Base-by-base conservation (phyloP, 2,888 invertebrate species). In the Achlya flavicornis region DNA sequence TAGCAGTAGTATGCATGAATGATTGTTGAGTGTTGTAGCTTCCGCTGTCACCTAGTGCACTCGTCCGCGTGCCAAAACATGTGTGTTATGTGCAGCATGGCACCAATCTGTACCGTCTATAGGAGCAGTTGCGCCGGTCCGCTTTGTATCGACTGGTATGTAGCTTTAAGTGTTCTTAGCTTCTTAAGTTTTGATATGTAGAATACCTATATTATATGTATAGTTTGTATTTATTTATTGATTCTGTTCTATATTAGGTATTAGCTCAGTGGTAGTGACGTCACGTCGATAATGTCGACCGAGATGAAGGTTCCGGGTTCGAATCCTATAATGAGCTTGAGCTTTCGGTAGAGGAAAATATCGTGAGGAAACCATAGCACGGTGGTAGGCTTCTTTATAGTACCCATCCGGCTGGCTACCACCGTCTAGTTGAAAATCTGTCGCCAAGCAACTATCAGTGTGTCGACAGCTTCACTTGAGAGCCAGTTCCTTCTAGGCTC, bases 11-110 rank as follows among this genome's bases (percentile, higher is more conserved):
- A 68, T 69, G 67, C 62, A 53, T 68, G 63, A 78, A 69, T 69
- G 68, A 64, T 64, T 78, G 53, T 53, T 53, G 53, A 53, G 53
- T 53, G 53, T 53, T 79, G 81, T 90, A 91, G 91, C 73, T 77
- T 87, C 71, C 92, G 92, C 80, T 92, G 88, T 75, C 93, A 93
- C 83, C 88, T 90, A 83, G 93, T 93, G 85, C 93, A 93, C 85
- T 81, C 84, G 71, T 89, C 92, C 61, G 90, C 89, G 80, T 93
- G 93, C 78, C 91, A 84, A 79, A 83, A 89, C 83, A 82, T 82
- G 71, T 89, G 87, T 88, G 75, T 89, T 87, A 82, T 93, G 88
- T 92, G 91, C 91, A 92, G 90, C 79, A 74, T 82, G 65, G 77
- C 81, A 62, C 86, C 88, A 1, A 71, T 77, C 4, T 93, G 93